Conservation (phyloP, 2,113 vertebrate species). For the Orycteropus afer region DNA sequence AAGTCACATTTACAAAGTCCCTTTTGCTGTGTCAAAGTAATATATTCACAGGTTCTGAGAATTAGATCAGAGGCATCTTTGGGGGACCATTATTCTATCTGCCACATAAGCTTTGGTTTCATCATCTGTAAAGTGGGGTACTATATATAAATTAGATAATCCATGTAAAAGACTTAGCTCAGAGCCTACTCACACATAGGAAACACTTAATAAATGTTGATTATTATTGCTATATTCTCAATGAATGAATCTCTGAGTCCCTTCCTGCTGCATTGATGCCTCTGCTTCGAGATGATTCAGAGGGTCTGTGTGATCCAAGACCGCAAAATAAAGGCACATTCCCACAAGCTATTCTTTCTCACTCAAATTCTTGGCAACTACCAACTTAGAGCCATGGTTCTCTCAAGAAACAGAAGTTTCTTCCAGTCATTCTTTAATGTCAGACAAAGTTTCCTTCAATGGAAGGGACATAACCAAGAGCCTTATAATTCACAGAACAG, state of each 20-base stretch:
- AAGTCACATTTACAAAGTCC: not conserved
- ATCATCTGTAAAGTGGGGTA: not conserved
- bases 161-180: not conserved
- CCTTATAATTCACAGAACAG: conserved; percentile 59
- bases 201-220: not conserved
- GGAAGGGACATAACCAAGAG: conserved; percentile 29
- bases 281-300: conserved; percentile 3
- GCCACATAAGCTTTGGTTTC: not conserved
- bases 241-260: not conserved
- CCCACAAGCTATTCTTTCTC: conserved; percentile 43
- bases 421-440: conserved; percentile 55
- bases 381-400: conserved; percentile 64
- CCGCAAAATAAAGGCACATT: not conserved
- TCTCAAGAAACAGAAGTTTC: conserved; percentile 61
- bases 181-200: not conserved
- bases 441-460: conserved; percentile 64
- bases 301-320: not conserved
- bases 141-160: not conserved
- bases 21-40: not conserved
- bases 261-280: not conserved
- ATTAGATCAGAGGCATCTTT: not conserved
- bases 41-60: not conserved
- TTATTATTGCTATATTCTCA: not conserved
- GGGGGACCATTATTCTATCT: not conserved
- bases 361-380: conserved; percentile 71